Base-by-base conservation (phyloP, 2,113 vertebrate species). In the Macquaria australasica region DNA sequence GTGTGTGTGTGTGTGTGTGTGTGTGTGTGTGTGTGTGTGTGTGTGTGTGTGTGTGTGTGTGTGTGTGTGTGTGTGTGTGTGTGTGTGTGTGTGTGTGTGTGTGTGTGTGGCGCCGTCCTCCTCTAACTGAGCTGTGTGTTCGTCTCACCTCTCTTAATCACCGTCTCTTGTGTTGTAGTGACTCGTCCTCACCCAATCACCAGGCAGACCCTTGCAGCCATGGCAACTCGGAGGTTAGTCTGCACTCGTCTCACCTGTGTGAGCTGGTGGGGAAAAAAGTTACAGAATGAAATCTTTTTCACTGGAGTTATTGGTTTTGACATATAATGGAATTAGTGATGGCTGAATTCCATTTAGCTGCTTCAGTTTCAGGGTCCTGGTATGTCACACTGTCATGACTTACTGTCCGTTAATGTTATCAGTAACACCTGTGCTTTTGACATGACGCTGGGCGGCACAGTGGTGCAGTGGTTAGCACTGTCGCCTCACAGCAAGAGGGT, bases 161-260 rank as follows among this genome's bases (percentile, higher is more conserved):
- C 4, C 1, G 5, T 84, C 16, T 92, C 48, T 73, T 48, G 60
- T 91, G 50, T 91, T 82, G 1, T 76, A 99, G 98, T 93, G 98
- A 98, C 93, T 97, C 97, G 59, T 99, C 98, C 69, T 98, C 98
- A 84, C 98, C 98, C 88, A 98, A 98, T 95, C 98, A 98, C 93
- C 98, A 98, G 95, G 97, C 95, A 95, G 98, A 99, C 85, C 95
- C 95, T 87, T 94, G 91, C 82, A 90, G 92, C 92, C 96, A 95
- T 79, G 91, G 91, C 5, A 93, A 92, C 89, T 93, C 90, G 77
- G 98, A 99, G 94, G 97, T 99, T 66, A 96, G 97, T 96, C 59
- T 50, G 28, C 51, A 56, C 16, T 70, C 55, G 10, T 39, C 45
- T n/a, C 58, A 45, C 12, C 18, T 43, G 16, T 59, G 10, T 9